phyloP scores from a whole-genome alignment of 2,797 vertebrate genomes.

The Clangula hyemalis region DNA sequence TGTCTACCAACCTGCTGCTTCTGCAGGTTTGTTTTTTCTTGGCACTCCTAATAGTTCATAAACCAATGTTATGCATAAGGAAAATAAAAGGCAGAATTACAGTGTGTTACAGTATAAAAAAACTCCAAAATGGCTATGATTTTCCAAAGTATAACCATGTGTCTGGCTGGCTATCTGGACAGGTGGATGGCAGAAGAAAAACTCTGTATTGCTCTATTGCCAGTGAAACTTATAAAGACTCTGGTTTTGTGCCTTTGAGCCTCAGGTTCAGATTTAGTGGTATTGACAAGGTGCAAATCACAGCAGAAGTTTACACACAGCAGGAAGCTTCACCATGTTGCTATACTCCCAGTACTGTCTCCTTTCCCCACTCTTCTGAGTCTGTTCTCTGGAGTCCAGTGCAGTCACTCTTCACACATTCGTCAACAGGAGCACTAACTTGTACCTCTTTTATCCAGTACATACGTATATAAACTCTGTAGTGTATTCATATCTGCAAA shows the following conservation, averaged over 20 bases:
- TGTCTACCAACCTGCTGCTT: neutral
- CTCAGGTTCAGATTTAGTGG: neutral
- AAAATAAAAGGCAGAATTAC: constrained; percentile 55
- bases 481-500: neutral
- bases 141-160: constrained; percentile 64
- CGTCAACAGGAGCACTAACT: neutral
- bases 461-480: neutral
- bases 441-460: neutral
- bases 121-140: constrained; percentile 31
- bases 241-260: neutral
- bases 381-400: neutral
- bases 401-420: neutral
- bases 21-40: neutral
- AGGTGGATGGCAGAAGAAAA: neutral
- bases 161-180: constrained; percentile 12
- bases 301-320: fast-evolving
- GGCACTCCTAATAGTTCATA: neutral
- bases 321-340: neutral
- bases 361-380: neutral
- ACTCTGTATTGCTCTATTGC: neutral
- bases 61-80: neutral
- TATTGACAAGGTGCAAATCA: neutral
- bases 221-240: neutral
- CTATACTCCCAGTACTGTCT: neutral
- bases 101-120: constrained; percentile 40